Evolutionary conservation across 2,888 invertebrate species (phyloP), one percentile per base, ranked within the genome.

Genomic region (Drosophila histrio): DNA sequence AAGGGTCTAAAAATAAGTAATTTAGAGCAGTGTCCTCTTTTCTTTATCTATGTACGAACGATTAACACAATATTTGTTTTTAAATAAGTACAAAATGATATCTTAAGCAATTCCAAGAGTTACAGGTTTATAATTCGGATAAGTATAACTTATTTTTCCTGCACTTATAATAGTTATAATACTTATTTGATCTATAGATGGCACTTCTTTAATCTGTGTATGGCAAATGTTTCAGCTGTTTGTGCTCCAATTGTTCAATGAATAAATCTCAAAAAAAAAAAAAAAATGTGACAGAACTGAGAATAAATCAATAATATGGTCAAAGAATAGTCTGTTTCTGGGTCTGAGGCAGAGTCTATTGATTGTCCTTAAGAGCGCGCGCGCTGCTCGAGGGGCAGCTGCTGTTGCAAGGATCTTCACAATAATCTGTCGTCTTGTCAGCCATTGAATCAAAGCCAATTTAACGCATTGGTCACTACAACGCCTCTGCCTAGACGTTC

Each of bases 381-480:
- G 65, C 34, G 28, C 41, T 46, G 28, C 34, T 46, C 32, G n/a
- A 32, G 44, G 43, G 43, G 49, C 70, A 50, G 49, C 46, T 47
- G 57, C 60, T 32, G 63, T 43, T 15, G 52, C 21, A 24, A 46
- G 38, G 46, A 73, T 77, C 74, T 52, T 71, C 24, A 24, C 63
- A 64, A 73, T 67, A 81, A 84, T 84, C 82, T 78, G 71, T 81
- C 75, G 53, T 58, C 53, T 22, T 77, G 52, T 49, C 78, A 61
- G 69, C 36, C 75, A 63, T 59, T 60, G 79, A 79, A 76, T 82
- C 79, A 78, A 63, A 77, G 79, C 72, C 85, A 83, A 83, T 83
- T 83, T 83, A 65, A 84, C 82, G 83, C 79, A 79, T 87, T 87
- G 85, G 83, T 77, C 83, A 87, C 63, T 84, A 63, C 53, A 66